phyloP scores from a whole-genome alignment of 2,797 vertebrate genomes.

The Mus caroli region DNA sequence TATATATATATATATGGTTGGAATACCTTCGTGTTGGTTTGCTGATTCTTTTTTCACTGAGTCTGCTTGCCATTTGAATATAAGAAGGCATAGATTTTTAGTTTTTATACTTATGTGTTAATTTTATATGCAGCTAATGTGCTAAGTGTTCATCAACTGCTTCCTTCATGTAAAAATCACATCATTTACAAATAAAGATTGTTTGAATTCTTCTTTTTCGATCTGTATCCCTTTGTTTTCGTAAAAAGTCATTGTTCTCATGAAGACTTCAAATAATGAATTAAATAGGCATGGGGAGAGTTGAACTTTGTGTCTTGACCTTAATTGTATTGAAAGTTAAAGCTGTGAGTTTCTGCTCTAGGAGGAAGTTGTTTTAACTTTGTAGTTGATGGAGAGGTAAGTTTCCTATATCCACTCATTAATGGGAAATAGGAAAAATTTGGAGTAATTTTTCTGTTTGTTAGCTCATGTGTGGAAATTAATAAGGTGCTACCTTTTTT shows the following conservation, averaged over 20 bases:
- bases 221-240: background rate
- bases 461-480: background rate
- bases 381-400: background rate
- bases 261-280: background rate
- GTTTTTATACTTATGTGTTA: background rate
- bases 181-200: background rate
- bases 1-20: background rate
- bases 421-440: background rate
- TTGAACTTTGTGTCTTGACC: too few species aligned
- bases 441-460: background rate
- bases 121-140: background rate
- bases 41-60: background rate
- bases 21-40: background rate
- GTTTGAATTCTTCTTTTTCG: background rate
- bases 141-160: background rate
- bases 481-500: conserved; percentile 3
- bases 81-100: background rate
- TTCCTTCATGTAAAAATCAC: background rate
- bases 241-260: background rate
- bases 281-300: background rate
- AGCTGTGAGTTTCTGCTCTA: background rate
- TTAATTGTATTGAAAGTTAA: background rate
- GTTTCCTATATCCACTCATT: too few species aligned
- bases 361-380: background rate
- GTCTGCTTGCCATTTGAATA: background rate